A percentile compares a stretch with the other conserved stretches of the same genome.
Conservation (phyloP, 2,113 vertebrate genomes). For the Notothenia coriiceps region DNA sequence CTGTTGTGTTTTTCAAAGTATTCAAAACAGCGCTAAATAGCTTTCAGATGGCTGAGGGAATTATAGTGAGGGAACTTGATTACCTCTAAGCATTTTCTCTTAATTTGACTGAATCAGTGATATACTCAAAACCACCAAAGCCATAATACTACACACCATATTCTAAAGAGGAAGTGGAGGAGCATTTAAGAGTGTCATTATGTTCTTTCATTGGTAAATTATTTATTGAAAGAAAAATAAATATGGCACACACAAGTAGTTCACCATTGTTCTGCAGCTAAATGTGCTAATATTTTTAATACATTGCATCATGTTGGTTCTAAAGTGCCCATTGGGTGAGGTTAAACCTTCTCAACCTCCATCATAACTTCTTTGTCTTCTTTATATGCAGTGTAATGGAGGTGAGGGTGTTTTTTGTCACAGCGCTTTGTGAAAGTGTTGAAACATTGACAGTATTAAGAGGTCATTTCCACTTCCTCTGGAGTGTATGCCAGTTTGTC, state of each 20-base stretch:
- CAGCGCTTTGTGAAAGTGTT: slow-evolving; percentile 43
- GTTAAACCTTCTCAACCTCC: slow-evolving; percentile 36
- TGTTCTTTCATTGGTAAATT: slow-evolving; percentile 29
- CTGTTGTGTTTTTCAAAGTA: slow-evolving; percentile 67
- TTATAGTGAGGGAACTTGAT: slow-evolving; percentile 63
- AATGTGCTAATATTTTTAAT: slow-evolving; percentile 59
- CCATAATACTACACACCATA: slow-evolving; percentile 39
- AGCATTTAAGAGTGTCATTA: slow-evolving; percentile 38
- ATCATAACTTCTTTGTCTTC: slow-evolving; percentile 36
- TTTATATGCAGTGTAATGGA: slow-evolving; percentile 45
- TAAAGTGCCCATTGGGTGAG: slow-evolving; percentile 37
- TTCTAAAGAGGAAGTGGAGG: slow-evolving; percentile 36
- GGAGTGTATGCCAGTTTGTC: slow-evolving; percentile 20
- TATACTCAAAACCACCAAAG: slow-evolving; percentile 48
- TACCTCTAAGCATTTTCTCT: slow-evolving; percentile 67
- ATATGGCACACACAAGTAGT: background rate
- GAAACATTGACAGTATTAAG: slow-evolving; percentile 58
- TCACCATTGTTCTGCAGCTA: slow-evolving; percentile 15
- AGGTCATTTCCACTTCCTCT: slow-evolving; percentile 68
- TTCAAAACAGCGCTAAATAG: slow-evolving; percentile 70
- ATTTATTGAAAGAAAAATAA: slow-evolving; percentile 45
- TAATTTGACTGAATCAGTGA: slow-evolving; percentile 60
- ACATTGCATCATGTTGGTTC: slow-evolving; percentile 39
- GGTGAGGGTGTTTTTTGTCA: slow-evolving; percentile 49
- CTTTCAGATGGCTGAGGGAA: slow-evolving; percentile 71